These are phyloP conservation scores for Blastomussa wellsi DNA, from an alignment of 92 coral and sea anemone species.

Conservation along the genomic window DNA sequence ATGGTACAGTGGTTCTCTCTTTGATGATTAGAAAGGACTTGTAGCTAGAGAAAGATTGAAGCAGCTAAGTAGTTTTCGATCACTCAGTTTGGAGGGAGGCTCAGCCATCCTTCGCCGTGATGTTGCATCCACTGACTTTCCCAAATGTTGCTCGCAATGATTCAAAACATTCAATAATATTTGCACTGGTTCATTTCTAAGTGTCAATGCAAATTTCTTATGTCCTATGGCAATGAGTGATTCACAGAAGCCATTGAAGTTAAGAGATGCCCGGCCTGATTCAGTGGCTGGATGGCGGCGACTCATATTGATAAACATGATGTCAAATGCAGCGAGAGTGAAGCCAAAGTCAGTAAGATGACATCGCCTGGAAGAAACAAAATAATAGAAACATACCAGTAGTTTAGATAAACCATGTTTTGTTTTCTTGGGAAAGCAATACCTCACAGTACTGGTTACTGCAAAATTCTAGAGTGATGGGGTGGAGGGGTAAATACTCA, in stretches of 20 bases:
- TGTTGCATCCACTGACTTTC: conserved; percentile 27
- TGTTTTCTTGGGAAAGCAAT: no score
- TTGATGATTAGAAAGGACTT: conserved; percentile 29
- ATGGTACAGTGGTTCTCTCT: background rate
- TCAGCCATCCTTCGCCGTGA: conserved; percentile 30
- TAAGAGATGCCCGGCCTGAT: conserved; percentile 59
- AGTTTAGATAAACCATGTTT: background rate
- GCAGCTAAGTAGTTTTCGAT: conserved; percentile 50
- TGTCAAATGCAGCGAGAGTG: conserved; percentile 75
- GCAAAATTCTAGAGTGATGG: background rate
- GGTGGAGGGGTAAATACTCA: no score
- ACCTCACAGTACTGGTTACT: background rate
- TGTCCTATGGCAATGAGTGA: conserved; percentile 58
- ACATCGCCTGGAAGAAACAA: conserved; percentile 48
- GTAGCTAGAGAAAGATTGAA: conserved; percentile 46
- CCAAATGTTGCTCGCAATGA: conserved; percentile 67
- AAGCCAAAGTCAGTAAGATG: conserved; percentile 72
- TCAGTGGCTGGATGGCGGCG: conserved; percentile 64
- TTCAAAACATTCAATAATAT: conserved; percentile 51
- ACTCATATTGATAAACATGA: conserved; percentile 75
- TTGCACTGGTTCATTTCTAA: conserved; percentile 56
- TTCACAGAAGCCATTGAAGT: conserved; percentile 69
- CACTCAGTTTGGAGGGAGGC: conserved; percentile 32
- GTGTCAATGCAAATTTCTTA: conserved; percentile 48
- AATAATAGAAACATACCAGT: background rate